Conservation (phyloP, 2,797 vertebrate genomes). For the Anas flavirostris region DNA sequence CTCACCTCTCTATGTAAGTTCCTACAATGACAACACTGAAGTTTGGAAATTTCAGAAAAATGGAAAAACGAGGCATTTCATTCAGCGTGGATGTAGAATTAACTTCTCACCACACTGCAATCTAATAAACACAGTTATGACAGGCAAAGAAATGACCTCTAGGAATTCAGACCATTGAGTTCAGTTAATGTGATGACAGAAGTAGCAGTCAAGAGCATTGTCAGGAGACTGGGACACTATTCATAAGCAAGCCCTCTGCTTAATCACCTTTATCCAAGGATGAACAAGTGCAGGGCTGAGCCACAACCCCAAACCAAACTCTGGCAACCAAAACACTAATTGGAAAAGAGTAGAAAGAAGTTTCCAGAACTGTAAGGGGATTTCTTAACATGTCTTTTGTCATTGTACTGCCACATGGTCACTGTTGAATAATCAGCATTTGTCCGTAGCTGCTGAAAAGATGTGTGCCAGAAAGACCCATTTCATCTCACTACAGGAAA, state of each 20-base stretch:
- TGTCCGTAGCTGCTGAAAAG: not conserved
- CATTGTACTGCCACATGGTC: not conserved
- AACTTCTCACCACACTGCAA: not conserved
- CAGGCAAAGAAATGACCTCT: not conserved
- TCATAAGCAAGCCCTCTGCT: not conserved
- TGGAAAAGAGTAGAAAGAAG: not conserved
- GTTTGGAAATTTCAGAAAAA: not conserved
- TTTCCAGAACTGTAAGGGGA: not conserved
- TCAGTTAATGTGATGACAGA: constrained; percentile 1
- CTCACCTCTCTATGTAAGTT: not conserved
- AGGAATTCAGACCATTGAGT: not conserved
- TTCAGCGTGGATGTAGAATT: not conserved
- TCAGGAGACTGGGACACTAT: not conserved
- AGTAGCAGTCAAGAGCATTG: not conserved
- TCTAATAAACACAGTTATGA: not conserved
- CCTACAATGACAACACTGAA: not conserved
- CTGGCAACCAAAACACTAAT: accelerated
- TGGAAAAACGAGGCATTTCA: not conserved
- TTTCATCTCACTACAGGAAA: not conserved
- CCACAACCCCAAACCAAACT: not conserved
- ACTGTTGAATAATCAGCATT: not conserved
- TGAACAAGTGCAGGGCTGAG: not conserved
- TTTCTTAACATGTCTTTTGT: not conserved
- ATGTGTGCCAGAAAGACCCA: not conserved
- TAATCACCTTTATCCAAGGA: not conserved